Evolutionary conservation across 2,113 vertebrate species (phyloP), one percentile per base, ranked within the genome.

Genomic region (Antigone vipio): DNA sequence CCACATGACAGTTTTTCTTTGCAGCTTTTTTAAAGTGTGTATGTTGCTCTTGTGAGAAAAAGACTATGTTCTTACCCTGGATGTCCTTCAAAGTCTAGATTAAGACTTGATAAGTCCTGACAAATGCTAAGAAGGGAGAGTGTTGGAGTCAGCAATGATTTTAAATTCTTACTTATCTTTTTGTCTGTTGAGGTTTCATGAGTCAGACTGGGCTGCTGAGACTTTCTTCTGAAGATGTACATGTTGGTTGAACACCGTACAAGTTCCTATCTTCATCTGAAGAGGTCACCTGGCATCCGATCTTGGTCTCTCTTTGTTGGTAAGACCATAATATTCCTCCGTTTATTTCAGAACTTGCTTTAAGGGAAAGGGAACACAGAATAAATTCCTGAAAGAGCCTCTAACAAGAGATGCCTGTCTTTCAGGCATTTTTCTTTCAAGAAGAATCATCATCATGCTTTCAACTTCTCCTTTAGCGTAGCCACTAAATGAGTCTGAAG

Each of bases 221-320:
- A 87, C 55, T 21, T 60, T 15, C 40, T 60, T 55, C 71, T 73
- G 97, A 98, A 98, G 98, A 99, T 99, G 90, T 99, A 99, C 96
- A 99, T 99, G 99, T 95, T 92, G 47, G 98, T 99, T 69, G 98
- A 99, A 97, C 93, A 96, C 16, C 98, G 98, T 67, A 98, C 98
- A 9, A 40, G 92, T 85, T 98, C 98, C 90, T 11, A 95, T 52
- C 98, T 99, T 19, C 99, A 99, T 74, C 97, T 99, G 44, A 99
- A 98, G 96, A 99, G 99, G 97, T 98, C 98, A 11, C 99, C 99
- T 2, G 99, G 99, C 55, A 98, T 99, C 76, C 98, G 99, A n/a
- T 99, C 99, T 26, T 99, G 99, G 99, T 99, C 99, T 45, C 93
- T 99, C 35, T 98, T 99, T 56, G 98, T 99, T 35, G 99, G 99